A percentile compares a stretch with the other conserved stretches of the same genome.
Evolutionary conservation across 2,113 vertebrate species (phyloP).

Genomic region (Callocephalon fimbriatum): DNA sequence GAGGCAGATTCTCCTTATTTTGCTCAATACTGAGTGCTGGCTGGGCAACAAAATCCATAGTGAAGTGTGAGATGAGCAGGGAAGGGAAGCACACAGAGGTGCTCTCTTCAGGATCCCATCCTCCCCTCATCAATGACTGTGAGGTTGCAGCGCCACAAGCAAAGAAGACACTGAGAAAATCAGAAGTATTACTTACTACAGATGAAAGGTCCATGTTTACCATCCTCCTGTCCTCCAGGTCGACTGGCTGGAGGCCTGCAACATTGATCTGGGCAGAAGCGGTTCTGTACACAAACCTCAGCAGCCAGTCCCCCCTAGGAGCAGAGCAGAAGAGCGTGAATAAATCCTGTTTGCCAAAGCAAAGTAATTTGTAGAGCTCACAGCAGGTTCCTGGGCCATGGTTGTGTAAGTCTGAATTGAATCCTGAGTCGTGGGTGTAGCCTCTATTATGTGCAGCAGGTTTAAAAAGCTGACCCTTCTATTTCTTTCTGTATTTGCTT

Average conservation of each 20-base stretch:
- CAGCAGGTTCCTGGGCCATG: neutral
- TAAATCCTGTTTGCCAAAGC: neutral
- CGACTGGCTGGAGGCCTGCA: slow-evolving; percentile 92
- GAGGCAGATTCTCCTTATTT: neutral
- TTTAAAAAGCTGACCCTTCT: neutral
- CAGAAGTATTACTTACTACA: slow-evolving; percentile 80
- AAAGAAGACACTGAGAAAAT: neutral
- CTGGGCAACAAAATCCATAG: neutral
- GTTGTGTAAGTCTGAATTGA: neutral
- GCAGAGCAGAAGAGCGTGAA: neutral
- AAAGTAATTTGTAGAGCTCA: neutral
- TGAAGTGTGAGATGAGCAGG: neutral
- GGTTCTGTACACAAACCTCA: slow-evolving; percentile 93
- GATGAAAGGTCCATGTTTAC: slow-evolving; percentile 94
- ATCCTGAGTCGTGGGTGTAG: neutral
- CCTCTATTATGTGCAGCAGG: neutral
- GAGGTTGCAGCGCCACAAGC: neutral
- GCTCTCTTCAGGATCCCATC: neutral
- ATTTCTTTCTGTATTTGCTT: neutral
- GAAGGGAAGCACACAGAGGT: neutral
- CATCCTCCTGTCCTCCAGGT: slow-evolving; percentile 84
- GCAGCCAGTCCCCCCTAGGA: slow-evolving; percentile 93
- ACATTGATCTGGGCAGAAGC: slow-evolving; percentile 88
- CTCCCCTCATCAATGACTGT: neutral
- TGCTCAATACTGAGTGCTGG: neutral